A percentile compares a stretch with the other conserved stretches of the same genome.
phyloP scores from a whole-genome alignment of 2,113 vertebrate species.

The Oostethus manadensis region DNA sequence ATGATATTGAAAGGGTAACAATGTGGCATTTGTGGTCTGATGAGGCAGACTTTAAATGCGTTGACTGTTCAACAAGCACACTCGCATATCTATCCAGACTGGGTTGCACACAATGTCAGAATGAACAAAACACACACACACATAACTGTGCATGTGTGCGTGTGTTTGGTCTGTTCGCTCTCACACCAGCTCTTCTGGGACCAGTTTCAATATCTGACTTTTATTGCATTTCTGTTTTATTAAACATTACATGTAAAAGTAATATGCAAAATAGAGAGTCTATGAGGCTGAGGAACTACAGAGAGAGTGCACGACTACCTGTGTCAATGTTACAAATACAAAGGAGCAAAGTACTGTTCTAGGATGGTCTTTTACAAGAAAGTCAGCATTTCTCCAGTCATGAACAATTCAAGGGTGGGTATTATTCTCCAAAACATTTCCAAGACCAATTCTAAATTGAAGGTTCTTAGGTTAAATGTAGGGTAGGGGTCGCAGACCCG shows the following conservation, averaged over 20 bases:
- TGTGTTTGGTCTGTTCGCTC: slow-evolving; percentile 3
- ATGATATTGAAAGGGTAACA: slow-evolving; percentile 9
- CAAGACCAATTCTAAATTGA: too few species aligned
- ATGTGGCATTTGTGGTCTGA: slow-evolving; percentile 24
- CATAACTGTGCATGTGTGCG: background rate
- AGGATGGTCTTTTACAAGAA: too few species aligned
- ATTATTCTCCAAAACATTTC: too few species aligned
- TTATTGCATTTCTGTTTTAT: slow-evolving; percentile 37
- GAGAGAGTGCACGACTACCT: background rate
- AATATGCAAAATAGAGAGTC: slow-evolving; percentile 6
- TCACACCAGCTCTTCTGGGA: slow-evolving; percentile 12
- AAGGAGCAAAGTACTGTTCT: background rate
- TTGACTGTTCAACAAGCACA: background rate
- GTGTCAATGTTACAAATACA: background rate
- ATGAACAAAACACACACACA: background rate
- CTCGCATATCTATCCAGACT: background rate
- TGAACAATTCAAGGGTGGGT: too few species aligned
- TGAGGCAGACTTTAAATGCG: slow-evolving; percentile 25
- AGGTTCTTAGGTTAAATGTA: too few species aligned
- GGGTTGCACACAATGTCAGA: background rate
- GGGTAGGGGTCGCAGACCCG: too few species aligned
- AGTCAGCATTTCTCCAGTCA: too few species aligned
- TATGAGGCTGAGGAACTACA: background rate
- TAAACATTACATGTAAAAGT: slow-evolving; percentile 26
- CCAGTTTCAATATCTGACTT: slow-evolving; percentile 34